Evolutionary conservation across 2,113 vertebrate species (phyloP), one percentile per base, ranked within the genome.

Genomic region (Hystrix cristata): DNA sequence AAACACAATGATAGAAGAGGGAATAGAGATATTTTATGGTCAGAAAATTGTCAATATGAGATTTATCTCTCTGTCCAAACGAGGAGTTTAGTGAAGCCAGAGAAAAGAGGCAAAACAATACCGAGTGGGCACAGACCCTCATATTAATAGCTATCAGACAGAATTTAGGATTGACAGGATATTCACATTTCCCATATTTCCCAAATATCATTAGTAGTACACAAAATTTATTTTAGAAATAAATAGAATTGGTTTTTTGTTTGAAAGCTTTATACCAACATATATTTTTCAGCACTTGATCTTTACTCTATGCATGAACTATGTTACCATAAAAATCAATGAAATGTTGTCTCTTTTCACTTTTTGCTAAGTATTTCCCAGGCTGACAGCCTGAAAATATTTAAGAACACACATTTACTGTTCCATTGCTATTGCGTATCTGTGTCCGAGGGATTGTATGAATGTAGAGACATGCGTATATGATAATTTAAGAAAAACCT

Each of bases 381-480:
- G 43, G 23, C 23, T 78, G 19, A 78, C 16, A 10, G 13, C 15
- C 16, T 21, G 5, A 18, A 62, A 34, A 13, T 76, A 13, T 43
- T 62, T 89, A 60, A 8, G 7, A 60, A 3, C 7, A 16, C 25
- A 21, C 27, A 48, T 76, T 89, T 46, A 60, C 5, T 62, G 71
- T 48, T 23, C 38, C 6, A 21, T 31, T 74, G 5, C 16, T 31
- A 0, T 43, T 12, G 11, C 5, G 11, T 2, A 57, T 72, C 5
- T 29, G 25, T 25, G 18, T 48, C 3, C 9, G 15, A 48, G 12
- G 1, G 2, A 2, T 5, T 31, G 29, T 60, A 12, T 4, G 19
- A 60, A 34, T 34, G 18, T 3, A 43, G 15, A 25, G 25, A 7
- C 5, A 14, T 2, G 3, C 51, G 19, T 16, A 57, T 53, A 27